Percentiles rank a stretch among this genome's conserved stretches.
These are phyloP conservation scores for Diploscapter pachys DNA, from an alignment of 1,140 invertebrate species.

Conservation along the genomic window DNA sequence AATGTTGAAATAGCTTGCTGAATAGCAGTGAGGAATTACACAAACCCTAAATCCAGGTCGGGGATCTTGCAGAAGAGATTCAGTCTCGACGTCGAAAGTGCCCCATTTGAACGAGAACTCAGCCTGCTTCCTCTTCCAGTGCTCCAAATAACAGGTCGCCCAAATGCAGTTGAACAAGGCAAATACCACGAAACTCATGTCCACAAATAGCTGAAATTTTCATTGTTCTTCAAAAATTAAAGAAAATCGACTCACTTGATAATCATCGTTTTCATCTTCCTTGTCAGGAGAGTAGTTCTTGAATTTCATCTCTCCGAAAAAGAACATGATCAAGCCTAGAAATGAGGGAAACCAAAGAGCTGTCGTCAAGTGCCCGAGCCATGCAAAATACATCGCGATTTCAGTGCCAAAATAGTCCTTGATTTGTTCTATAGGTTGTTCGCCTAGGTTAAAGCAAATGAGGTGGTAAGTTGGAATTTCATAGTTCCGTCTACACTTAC, in stretches of 20 bases:
- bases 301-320: slow-evolving; percentile 34
- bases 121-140: slow-evolving; percentile 75
- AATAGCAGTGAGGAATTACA: too few relatives aligned
- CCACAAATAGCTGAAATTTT: slow-evolving; percentile 58
- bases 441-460: neutral
- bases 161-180: slow-evolving; percentile 90
- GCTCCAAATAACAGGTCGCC: slow-evolving; percentile 75
- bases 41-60: slow-evolving; percentile 38
- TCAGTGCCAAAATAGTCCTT: slow-evolving; percentile 76
- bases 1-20: slow-evolving; percentile 26
- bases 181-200: slow-evolving; percentile 84
- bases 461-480: neutral
- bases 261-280: slow-evolving; percentile 21
- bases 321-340: slow-evolving; percentile 68
- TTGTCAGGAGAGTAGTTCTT: slow-evolving; percentile 26
- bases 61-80: slow-evolving; percentile 73
- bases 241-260: neutral
- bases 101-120: slow-evolving; percentile 77
- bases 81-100: slow-evolving; percentile 81
- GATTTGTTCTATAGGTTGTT: slow-evolving; percentile 22
- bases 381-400: slow-evolving; percentile 78
- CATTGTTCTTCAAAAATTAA: too few relatives aligned
- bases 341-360: slow-evolving; percentile 71
- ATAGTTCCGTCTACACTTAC: neutral
- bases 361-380: slow-evolving; percentile 73